Evolutionary conservation across 2,113 vertebrate species (phyloP), one percentile per base, ranked within the genome.

Genomic region (Cyprinodon variegatus): DNA sequence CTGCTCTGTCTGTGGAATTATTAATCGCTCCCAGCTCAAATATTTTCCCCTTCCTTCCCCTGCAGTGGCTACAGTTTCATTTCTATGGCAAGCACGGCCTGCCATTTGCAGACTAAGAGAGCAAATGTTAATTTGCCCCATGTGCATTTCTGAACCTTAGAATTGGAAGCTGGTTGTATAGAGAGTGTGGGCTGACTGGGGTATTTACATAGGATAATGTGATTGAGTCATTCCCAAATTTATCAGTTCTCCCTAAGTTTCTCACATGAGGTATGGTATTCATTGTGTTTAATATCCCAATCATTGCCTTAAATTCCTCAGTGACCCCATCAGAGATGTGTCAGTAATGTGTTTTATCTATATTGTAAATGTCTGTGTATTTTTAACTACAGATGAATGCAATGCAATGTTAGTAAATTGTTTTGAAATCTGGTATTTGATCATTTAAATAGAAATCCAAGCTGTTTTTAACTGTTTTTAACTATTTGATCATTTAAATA

Each of bases 171-270:
- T 87, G 68, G 67, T 80, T 78, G 70, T 79, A 88, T 84, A 81
- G 80, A 82, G 78, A 82, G 82, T 82, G 79, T 65, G 46, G 83
- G 82, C 73, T 53, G 84, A 89, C 87, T 83, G 65, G 85, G 73
- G 87, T 94, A 92, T 95, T 94, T 94, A 93, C 89, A 90, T 93
- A 93, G 87, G 90, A 88, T 91, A 94, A 94, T 94, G 90, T 92
- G 92, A 95, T 94, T 93, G 93, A 94, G 89, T 93, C 88, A 86
- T 93, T 91, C 85, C 70, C 86, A 83, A 83, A 93, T 93, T 90
- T 86, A 77, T 87, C 82, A 85, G 83, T 78, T 84, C 59, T 61
- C 80, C 77, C 73, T 61, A 72, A 79, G 88, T 72, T 83, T 69
- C 81, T 60, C 40, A 79, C 72, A 86, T 88, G 46, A 73, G 48